These are phyloP conservation scores for Alviniconcha strummeri DNA, from an alignment of 2,888 invertebrate genomes.

Conservation along the genomic window DNA sequence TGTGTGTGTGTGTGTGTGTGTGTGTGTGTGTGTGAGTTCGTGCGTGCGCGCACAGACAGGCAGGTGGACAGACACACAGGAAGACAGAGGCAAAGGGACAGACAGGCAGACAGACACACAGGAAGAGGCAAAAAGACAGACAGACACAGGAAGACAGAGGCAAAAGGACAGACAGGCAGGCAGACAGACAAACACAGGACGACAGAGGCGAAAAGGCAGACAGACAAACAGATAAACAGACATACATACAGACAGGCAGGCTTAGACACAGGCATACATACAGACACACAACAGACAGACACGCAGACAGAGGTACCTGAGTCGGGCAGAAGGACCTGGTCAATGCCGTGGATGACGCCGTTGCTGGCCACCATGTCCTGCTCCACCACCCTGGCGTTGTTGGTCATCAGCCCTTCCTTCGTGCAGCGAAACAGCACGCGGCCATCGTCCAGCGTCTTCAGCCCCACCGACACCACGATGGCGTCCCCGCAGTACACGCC, in stretches of 20 bases:
- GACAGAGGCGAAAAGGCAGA: neutral
- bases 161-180: neutral
- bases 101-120: too few species aligned
- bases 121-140: neutral
- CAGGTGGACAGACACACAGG: too few species aligned
- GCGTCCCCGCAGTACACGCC: constrained; percentile 75
- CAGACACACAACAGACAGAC: too few species aligned
- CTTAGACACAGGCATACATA: too few species aligned
- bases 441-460: constrained; percentile 72
- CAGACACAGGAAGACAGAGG: neutral
- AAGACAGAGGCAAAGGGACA: too few species aligned
- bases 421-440: constrained; percentile 74
- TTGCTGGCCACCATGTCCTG: constrained; percentile 74
- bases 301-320: constrained; percentile 67
- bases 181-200: neutral
- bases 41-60: too few species aligned
- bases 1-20: too few species aligned
- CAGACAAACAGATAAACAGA: too few species aligned
- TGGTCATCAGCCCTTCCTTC: constrained; percentile 72
- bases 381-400: constrained; percentile 70
- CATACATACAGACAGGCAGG: too few species aligned
- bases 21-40: too few species aligned
- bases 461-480: constrained; percentile 73
- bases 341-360: constrained; percentile 75
- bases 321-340: constrained; percentile 75